Evolutionary conservation across 2,797 vertebrate species (phyloP), one percentile per base, ranked within the genome.

Genomic region (Sandelia bainsii): DNA sequence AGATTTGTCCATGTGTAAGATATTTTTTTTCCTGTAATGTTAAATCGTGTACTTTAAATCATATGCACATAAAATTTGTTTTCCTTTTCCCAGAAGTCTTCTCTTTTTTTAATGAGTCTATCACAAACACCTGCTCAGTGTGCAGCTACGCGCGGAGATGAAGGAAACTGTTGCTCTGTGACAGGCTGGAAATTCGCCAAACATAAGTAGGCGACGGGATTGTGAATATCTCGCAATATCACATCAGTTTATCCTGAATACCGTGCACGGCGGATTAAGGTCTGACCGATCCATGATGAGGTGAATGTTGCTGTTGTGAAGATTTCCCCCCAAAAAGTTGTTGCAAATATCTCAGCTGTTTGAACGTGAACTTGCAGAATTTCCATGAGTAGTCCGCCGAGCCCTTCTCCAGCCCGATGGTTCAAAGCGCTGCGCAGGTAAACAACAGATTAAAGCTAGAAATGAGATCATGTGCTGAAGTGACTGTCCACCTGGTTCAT

Each of bases 381-480:
- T 14, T 69, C 76, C 48, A 93, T 92, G 92, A 92, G 25, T 69
- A 29, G 20, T 14, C 84, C 82, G 0, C 87, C 76, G 12, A 93
- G 92, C 57, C 91, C 90, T 4, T 92, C 92, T 79, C 87, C 93
- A 4, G 32, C 57, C 29, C 62, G 77, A 22, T 93, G 92, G 92
- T 93, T 93, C 73, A 93, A 86, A 78, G 42, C 79, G 0, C 67
- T 92, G 46, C 76, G 81, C 69, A 93, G 93, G 91, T 94, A 84
- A 62, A 72, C 13, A 7, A 25, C n/a, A 25, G 11, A 4, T 12
- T 51, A 9, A 40, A 37, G 2, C 8, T 34, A 11, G 10, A 34
- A 34, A 34, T 32, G 5, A 34, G 5, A 14, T 11, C 2, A 40
- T 45, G 6, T 44, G 3, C 12, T 40, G 25, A 16, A 32, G 58